Percentiles rank a stretch among this genome's conserved stretches.
These are phyloP conservation scores for Ceratosolen fusciceps DNA, from an alignment of 1,140 invertebrate genomes.

Conservation along the genomic window DNA sequence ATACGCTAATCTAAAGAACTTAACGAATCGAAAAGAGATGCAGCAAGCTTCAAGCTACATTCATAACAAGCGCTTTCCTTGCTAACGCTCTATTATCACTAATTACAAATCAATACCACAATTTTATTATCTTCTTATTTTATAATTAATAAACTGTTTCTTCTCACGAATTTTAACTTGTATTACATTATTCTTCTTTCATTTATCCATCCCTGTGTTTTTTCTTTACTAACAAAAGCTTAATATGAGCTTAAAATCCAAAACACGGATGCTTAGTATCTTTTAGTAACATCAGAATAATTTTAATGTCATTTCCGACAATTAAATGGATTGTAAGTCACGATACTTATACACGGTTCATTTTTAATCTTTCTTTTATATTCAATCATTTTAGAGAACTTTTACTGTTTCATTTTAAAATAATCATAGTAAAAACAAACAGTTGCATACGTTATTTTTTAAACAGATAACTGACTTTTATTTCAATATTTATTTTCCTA, in stretches of 20 bases:
- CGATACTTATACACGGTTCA: background rate
- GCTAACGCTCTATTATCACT: background rate
- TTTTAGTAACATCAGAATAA: background rate
- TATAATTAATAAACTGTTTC: background rate
- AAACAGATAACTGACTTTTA: no score
- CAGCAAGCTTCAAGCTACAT: conserved; percentile 4
- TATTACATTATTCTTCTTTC: background rate
- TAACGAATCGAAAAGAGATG: no score
- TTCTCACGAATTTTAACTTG: no score
- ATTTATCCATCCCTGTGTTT: background rate
- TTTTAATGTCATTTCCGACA: background rate
- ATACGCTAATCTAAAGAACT: no score
- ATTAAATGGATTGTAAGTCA: background rate
- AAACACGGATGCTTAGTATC: background rate
- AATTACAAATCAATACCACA: background rate
- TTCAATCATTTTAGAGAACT: background rate
- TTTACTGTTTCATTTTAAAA: background rate
- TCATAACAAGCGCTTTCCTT: background rate
- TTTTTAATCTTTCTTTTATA: background rate
- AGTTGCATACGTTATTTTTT: background rate
- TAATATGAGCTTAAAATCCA: no score
- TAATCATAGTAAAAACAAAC: background rate
- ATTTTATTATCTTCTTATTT: conserved; percentile 2
- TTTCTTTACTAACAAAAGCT: background rate
- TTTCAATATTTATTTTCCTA: no score